phyloP scores from a whole-genome alignment of 92 coral and sea anemone species.

The Phenganax marumi region DNA sequence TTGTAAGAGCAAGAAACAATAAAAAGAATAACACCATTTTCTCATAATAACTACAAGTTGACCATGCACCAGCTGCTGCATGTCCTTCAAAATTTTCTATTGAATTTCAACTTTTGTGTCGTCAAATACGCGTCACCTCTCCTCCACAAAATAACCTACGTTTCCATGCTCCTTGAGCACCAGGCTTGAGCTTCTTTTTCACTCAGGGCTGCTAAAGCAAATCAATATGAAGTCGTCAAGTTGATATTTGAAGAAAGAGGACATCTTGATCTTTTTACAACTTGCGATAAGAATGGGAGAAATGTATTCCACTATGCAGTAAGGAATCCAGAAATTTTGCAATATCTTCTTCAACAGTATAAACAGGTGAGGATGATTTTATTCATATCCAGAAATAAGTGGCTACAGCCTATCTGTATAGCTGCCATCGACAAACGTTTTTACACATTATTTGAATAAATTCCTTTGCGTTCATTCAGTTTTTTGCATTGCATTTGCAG shows the following conservation, averaged over 20 bases:
- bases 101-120: too few relatives aligned
- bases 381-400: neutral
- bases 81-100: too few relatives aligned
- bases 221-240: neutral
- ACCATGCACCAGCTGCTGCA: too few relatives aligned
- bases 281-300: neutral
- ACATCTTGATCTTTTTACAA: neutral
- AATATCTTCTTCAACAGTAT: neutral
- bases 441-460: too few relatives aligned
- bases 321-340: neutral
- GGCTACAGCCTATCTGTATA: too few relatives aligned
- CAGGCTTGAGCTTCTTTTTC: neutral
- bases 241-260: neutral
- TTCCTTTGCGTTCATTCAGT: too few relatives aligned
- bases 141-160: neutral
- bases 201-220: conserved; percentile 2
- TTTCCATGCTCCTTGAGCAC: neutral
- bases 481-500: too few relatives aligned
- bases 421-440: too few relatives aligned
- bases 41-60: too few relatives aligned
- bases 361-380: neutral
- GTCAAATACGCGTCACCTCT: neutral
- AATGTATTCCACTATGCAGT: conserved; percentile 10
- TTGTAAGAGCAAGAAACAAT: too few relatives aligned
- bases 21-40: too few relatives aligned